Evolutionary conservation across 92 coral and sea anemone species (phyloP).

Genomic region (Palythoa grandis): DNA sequence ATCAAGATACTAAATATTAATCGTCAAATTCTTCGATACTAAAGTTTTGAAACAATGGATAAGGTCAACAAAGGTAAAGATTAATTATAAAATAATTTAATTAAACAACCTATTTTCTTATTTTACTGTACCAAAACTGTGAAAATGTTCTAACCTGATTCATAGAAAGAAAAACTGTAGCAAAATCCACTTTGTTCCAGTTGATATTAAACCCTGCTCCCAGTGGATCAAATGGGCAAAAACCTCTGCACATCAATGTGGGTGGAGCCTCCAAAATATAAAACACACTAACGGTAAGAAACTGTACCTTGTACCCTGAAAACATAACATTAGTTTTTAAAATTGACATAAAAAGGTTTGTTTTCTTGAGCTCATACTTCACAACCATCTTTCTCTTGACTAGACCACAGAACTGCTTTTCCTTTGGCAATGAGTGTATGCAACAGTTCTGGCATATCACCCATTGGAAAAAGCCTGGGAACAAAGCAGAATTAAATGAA

Average conservation of each 20-base stretch:
- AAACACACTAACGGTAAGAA: background rate
- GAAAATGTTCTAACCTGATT: constrained; percentile 37
- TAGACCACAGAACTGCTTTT: constrained; percentile 97
- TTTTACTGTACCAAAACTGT: too few species aligned
- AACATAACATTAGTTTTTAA: background rate
- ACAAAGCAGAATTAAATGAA: background rate
- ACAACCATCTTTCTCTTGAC: constrained; percentile 94
- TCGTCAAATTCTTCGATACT: too few species aligned
- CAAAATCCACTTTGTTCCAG: constrained; percentile 82
- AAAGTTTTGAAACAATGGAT: too few species aligned
- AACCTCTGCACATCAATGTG: constrained; percentile 94
- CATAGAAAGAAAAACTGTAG: constrained; percentile 62
- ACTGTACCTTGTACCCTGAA: background rate
- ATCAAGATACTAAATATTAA: background rate
- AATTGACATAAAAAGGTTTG: background rate
- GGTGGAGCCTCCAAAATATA: constrained; percentile 84
- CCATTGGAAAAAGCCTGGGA: constrained; percentile 94
- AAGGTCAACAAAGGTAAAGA: too few species aligned
- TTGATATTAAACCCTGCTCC: constrained; percentile 99
- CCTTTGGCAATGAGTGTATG: constrained; percentile 91
- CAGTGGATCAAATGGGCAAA: constrained; percentile 97
- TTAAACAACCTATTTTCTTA: background rate
- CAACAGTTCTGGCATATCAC: constrained; percentile 98
- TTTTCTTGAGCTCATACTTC: constrained; percentile 60
- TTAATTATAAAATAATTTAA: background rate